phyloP scores from a whole-genome alignment of 2,888 invertebrate genomes.

The Coenonympha glycerion region DNA sequence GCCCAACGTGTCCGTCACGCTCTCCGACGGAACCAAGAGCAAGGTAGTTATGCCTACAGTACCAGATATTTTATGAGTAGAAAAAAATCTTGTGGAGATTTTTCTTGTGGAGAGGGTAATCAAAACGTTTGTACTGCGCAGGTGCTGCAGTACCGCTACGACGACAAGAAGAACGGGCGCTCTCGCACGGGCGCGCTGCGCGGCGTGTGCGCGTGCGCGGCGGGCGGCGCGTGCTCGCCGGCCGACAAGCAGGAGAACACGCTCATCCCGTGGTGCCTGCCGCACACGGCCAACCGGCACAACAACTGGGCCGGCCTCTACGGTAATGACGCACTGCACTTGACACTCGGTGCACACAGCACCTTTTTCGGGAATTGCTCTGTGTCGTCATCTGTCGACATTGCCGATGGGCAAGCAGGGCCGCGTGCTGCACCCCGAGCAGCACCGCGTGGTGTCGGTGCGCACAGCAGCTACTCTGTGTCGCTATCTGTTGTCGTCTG shows the following conservation, averaged over 20 bases:
- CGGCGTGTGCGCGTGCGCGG: constrained; percentile 87
- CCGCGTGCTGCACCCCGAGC: too few relatives aligned
- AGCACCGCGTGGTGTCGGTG: too few relatives aligned
- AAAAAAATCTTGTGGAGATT: too few relatives aligned
- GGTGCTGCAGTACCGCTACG: constrained; percentile 68
- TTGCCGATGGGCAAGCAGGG: too few relatives aligned
- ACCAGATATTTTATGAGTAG: too few relatives aligned
- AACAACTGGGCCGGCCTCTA: constrained; percentile 92
- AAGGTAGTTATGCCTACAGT: constrained; percentile 60
- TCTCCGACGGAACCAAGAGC: constrained; percentile 82
- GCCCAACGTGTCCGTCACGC: constrained; percentile 82
- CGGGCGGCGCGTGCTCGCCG: constrained; percentile 79
- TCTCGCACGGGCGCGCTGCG: constrained; percentile 65
- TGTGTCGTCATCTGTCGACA: too few relatives aligned
- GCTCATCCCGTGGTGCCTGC: constrained; percentile 91
- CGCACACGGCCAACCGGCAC: constrained; percentile 89
- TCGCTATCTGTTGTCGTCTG: not conserved
- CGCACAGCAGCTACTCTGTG: too few relatives aligned
- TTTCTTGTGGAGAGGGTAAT: too few relatives aligned
- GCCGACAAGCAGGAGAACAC: constrained; percentile 86
- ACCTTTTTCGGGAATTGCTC: too few relatives aligned
- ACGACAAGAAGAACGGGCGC: constrained; percentile 68
- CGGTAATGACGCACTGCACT: constrained; percentile 48
- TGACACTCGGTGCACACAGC: too few relatives aligned
- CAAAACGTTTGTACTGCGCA: constrained; percentile 32